Conservation (phyloP, 1,140 invertebrate species). For the Atopsyche davidsoni region DNA sequence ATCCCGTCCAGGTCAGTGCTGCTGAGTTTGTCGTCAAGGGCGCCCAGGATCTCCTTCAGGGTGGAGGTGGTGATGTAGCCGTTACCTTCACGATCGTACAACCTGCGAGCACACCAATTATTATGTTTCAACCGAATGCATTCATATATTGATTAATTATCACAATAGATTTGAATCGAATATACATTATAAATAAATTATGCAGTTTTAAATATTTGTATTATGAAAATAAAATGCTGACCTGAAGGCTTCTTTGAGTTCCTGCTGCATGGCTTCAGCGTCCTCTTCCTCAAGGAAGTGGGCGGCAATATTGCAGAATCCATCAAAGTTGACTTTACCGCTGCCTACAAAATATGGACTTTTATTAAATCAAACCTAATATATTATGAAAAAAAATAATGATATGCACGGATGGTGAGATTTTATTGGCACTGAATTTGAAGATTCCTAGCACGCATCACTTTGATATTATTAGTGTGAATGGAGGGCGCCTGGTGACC, state of each 20-base stretch:
- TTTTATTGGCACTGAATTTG: too few relatives aligned
- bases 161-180: not conserved
- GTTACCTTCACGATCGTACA: conserved; percentile 76
- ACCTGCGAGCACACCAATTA: conserved; percentile 34
- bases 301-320: conserved; percentile 84
- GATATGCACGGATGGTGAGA: too few relatives aligned
- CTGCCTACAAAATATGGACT: conserved; percentile 49
- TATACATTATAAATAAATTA: too few relatives aligned
- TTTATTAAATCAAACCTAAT: too few relatives aligned
- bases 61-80: conserved; percentile 90
- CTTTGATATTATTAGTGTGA: too few relatives aligned
- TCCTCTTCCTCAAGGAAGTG: conserved; percentile 88
- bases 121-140: not conserved
- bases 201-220: not conserved
- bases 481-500: too few relatives aligned
- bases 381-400: too few relatives aligned
- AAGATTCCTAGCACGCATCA: too few relatives aligned
- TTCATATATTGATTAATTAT: too few relatives aligned
- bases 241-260: conserved; percentile 90
- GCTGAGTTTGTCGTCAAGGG: conserved; percentile 84
- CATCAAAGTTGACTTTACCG: conserved; percentile 90
- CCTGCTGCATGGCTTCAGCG: conserved; percentile 88
- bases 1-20: conserved; percentile 81
- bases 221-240: conserved; percentile 32
- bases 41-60: conserved; percentile 83